Evolutionary conservation across 2,113 vertebrate species (phyloP), one percentile per base, ranked within the genome.

Genomic region (Hemichromis elongatus): DNA sequence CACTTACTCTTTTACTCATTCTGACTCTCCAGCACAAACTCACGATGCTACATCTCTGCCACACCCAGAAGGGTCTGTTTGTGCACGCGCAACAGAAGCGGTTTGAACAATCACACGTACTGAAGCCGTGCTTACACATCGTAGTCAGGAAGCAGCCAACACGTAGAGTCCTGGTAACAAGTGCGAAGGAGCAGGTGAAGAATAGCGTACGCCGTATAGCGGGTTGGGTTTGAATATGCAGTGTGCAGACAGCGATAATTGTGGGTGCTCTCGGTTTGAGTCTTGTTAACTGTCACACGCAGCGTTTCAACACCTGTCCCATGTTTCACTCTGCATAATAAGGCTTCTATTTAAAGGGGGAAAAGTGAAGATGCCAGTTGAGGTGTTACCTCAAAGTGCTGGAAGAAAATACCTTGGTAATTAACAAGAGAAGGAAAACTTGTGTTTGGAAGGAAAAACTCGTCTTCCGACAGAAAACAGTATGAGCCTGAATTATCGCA

Each of bases 291-390:
- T 89, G 91, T 92, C 94, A 93, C 86, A 92, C 18, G 37, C 83
- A 80, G 80, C 50, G 90, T 93, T 91, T 95, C 93, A 93, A 93
- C 94, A 93, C 94, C 93, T 93, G 92, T 90, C 93, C 93, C 81
- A 40, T 93, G 87, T 93, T 94, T 95, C 93, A 91, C 93, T 94
- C 91, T 84, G 93, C 88, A 94, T 96, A 93, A 95, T 95, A 87
- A 90, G 93, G 88, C 79, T 91, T 94, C 94, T 96, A 95, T 96
- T 95, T 96, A 90, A 95, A 95, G 92, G 93, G 45, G 78, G 88
- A 70, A 81, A 93, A 92, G 94, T 89, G 93, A 88, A 73, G 93
- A 93, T 52, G 85, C 87, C 85, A 89, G 84, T 82, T 77, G 89
- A 94, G 87, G 92, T 94, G 94, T 93, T 94, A 92, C 87, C 93